Evolutionary conservation across 2,888 invertebrate species (phyloP).

Genomic region (Caenorhabditis sp.): DNA sequence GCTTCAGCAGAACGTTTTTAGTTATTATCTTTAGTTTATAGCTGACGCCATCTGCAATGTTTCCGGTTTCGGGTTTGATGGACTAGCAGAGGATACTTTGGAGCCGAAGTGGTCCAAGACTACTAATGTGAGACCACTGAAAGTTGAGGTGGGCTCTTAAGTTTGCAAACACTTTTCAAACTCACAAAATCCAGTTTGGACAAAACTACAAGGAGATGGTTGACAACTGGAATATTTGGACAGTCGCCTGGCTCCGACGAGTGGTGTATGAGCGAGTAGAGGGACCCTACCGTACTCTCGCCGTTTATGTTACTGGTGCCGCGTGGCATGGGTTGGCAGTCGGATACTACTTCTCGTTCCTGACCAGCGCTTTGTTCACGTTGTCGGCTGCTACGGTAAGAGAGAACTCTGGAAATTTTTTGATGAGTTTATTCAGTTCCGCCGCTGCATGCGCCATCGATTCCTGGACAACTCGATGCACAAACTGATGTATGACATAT

Average conservation of each 20-base stretch:
- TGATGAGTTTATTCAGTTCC: constrained; percentile 86
- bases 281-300: constrained; percentile 53
- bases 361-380: constrained; percentile 62
- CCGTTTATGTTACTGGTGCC: constrained; percentile 61
- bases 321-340: constrained; percentile 64
- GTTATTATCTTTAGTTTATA: no score
- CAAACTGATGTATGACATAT: constrained; percentile 90
- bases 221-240: constrained; percentile 95
- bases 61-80: constrained; percentile 92
- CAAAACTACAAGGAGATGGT: constrained; percentile 92
- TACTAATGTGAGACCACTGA: constrained; percentile 92
- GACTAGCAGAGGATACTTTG: constrained; percentile 88
- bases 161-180: no score
- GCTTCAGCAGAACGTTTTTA: no score
- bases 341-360: constrained; percentile 63
- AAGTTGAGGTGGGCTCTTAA: constrained; percentile 89
- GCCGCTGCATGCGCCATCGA: constrained; percentile 89
- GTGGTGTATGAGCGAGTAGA: constrained; percentile 89
- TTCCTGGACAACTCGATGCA: constrained; percentile 86
- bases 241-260: constrained; percentile 93
- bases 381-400: constrained; percentile 60
- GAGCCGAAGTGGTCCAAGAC: constrained; percentile 92
- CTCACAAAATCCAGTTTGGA: constrained; percentile 87
- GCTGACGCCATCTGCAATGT: constrained; percentile 97
- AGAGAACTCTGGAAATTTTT: neutral